Evolutionary conservation across 1,140 invertebrate genomes (phyloP).

Genomic region (Venustaconcha ellipsiformis): DNA sequence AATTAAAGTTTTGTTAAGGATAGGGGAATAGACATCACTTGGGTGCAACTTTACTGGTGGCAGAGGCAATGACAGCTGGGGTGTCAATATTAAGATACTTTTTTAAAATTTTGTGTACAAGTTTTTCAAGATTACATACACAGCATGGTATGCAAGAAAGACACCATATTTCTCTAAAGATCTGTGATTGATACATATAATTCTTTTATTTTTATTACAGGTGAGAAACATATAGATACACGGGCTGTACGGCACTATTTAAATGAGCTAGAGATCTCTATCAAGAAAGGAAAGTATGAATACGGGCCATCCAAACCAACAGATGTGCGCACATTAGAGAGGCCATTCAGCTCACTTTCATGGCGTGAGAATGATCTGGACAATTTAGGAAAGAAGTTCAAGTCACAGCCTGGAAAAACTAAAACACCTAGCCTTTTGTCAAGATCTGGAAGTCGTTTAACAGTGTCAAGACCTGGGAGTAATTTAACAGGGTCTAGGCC

Average conservation of each 20-base stretch:
- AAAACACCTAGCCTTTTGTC: conserved; percentile 23
- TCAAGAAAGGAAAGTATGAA: conserved; percentile 52
- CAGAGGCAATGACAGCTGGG: too few species aligned
- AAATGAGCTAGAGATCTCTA: conserved; percentile 42
- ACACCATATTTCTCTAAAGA: neutral
- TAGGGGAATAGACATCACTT: too few species aligned
- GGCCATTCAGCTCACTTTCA: conserved; percentile 49
- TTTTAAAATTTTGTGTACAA: too few species aligned
- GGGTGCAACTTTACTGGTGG: too few species aligned
- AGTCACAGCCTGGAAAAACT: conserved; percentile 22
- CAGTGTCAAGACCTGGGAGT: conserved; percentile 23
- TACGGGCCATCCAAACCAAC: conserved; percentile 42
- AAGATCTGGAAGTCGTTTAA: conserved; percentile 19
- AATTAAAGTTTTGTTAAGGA: too few species aligned
- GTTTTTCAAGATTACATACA: too few species aligned
- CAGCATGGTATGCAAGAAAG: too few species aligned
- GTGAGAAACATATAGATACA: conserved; percentile 48
- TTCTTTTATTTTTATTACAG: conserved; percentile 37
- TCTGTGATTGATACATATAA: neutral
- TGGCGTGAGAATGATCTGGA: conserved; percentile 50
- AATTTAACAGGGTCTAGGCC: conserved; percentile 25
- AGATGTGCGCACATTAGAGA: conserved; percentile 35
- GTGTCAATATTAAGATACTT: too few species aligned
- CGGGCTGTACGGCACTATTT: conserved; percentile 40
- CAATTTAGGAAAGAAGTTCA: conserved; percentile 30